A percentile compares a stretch with the other conserved stretches of the same genome.
Evolutionary conservation across 2,113 vertebrate genomes (phyloP).

Genomic region (Scophthalmus maximus): DNA sequence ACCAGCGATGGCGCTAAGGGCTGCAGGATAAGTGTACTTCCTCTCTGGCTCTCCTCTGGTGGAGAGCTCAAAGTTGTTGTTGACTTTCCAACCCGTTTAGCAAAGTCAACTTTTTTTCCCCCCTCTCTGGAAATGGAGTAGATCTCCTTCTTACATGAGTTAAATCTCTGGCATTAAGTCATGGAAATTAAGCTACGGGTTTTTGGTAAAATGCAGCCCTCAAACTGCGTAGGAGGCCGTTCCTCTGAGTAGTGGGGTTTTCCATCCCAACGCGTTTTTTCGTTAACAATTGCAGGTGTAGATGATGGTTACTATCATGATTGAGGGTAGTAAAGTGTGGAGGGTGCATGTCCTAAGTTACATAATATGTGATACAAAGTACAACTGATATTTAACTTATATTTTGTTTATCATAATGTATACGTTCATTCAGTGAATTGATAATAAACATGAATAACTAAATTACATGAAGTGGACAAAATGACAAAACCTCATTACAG

Average conservation of each 20-base stretch:
- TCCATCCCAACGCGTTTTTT: too few relatives aligned
- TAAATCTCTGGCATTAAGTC: conserved; percentile 58
- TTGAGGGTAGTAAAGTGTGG: neutral
- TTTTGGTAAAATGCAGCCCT: conserved; percentile 33
- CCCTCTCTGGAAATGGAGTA: conserved; percentile 32
- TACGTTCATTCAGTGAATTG: neutral
- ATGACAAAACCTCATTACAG: neutral
- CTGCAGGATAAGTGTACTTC: conserved; percentile 60
- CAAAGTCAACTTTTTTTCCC: conserved; percentile 17
- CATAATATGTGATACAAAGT: neutral
- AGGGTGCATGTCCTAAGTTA: neutral
- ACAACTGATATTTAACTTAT: neutral
- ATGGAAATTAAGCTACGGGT: conserved; percentile 55
- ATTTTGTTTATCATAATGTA: too few relatives aligned
- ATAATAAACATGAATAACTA: neutral
- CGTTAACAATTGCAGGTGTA: conserved; percentile 30
- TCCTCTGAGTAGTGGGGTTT: too few relatives aligned
- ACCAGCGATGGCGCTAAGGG: conserved; percentile 35
- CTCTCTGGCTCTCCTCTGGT: conserved; percentile 47
- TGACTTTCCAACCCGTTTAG: conserved; percentile 62
- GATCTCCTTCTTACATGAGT: conserved; percentile 36
- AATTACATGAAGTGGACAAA: neutral
- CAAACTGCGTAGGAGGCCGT: conserved; percentile 38
- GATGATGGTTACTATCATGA: neutral
- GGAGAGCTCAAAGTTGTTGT: conserved; percentile 66